Base-by-base conservation (phyloP, 2,797 vertebrate genomes). In the Artibeus jamaicensis region DNA sequence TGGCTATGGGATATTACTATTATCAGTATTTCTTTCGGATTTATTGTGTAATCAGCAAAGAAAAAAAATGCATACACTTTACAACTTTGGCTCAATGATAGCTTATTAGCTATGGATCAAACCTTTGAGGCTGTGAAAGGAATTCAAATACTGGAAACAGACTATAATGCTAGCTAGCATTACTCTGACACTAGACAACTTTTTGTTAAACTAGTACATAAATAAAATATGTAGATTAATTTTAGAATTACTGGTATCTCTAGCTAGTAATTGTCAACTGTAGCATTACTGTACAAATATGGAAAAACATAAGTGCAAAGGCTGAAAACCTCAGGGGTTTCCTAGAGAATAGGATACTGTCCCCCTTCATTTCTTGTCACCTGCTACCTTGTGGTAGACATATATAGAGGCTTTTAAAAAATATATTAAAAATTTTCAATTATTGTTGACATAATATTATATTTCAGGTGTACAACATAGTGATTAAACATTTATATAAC, bases 221-320 rank as follows among this genome's bases (percentile, higher is more conserved):
- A 97, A 93, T 97, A 92, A 98, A 98, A 98, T 95, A 96, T 84
- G 89, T 84, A 98, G 92, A 97, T 98, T 97, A 97, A 96, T 93
- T 96, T 97, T 96, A 96, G 95, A 98, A 95, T 94, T 95, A 94
- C 39, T 98, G 97, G 94, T 97, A 97, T 94, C 94, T 48, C 86
- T 92, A 97, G 88, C 94, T 96, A 96, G 91, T 85, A 96, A 97
- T 98, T 95, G 97, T 88, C 94, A 98, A 97, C 95, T 96, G 83
- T 62, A 97, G 95, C 92, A 97, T 82, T 95, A 95, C 97, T 95
- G 97, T 3, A 96, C 86, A 95, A 87, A 93, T 94, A 97, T 74
- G 95, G 95, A 96, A 96, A 97, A 97, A 95, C 91, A 96, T 98
- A 89, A 83, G 50, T 39, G 9, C 32, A 85, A 71, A 95, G 29